These are phyloP conservation scores for Proteles cristata DNA, from an alignment of 2,113 vertebrate species.

Conservation along the genomic window DNA sequence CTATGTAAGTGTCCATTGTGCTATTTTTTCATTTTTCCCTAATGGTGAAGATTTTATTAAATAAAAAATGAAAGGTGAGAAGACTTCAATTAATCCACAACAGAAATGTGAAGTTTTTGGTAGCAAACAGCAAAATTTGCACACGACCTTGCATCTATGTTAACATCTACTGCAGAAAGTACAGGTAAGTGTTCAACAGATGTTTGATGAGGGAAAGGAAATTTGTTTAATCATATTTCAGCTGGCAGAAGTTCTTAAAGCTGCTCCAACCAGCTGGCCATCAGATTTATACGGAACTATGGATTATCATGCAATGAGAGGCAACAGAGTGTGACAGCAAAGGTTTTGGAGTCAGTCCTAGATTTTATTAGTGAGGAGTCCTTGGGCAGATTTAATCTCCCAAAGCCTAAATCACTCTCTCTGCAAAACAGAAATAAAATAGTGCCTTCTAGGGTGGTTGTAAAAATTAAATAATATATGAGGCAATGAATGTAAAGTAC, in stretches of 20 bases:
- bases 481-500: slow-evolving; percentile 5
- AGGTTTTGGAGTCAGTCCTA: neutral
- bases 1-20: neutral
- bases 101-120: neutral
- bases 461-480: slow-evolving; percentile 9
- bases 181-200: neutral
- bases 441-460: neutral
- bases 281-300: neutral
- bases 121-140: neutral
- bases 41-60: slow-evolving; percentile 13
- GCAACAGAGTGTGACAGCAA: neutral
- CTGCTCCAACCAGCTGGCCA: neutral
- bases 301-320: neutral
- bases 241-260: neutral
- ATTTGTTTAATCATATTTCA: neutral
- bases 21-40: neutral
- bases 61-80: neutral
- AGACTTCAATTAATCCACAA: neutral
- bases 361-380: neutral
- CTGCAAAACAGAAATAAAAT: neutral
- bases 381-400: slow-evolving; percentile 12
- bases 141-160: neutral
- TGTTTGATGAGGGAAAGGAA: neutral
- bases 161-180: neutral
- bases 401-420: neutral